A percentile compares a stretch with the other conserved stretches of the same genome.
Evolutionary conservation across 2,797 vertebrate species (phyloP).

Genomic region (Nyctalus aviator): DNA sequence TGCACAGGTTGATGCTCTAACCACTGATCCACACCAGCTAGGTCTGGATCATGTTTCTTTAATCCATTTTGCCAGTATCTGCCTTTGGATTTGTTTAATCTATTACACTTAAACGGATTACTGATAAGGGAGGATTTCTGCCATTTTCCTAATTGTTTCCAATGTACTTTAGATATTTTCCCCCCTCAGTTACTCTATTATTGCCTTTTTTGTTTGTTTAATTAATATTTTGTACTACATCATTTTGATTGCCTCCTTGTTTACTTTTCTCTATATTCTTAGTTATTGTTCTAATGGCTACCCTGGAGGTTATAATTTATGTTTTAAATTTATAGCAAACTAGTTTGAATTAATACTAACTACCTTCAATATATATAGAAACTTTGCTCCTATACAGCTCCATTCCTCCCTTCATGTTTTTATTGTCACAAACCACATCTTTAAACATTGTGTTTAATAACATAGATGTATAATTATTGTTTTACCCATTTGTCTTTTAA

Average conservation of each 20-base stretch:
- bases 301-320: neutral
- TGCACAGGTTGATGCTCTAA: neutral
- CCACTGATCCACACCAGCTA: neutral
- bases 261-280: neutral
- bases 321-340: neutral
- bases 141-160: neutral
- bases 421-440: neutral
- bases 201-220: neutral
- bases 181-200: neutral
- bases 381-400: neutral
- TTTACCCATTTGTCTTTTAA: conserved; percentile 23
- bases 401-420: neutral
- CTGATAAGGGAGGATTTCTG: neutral
- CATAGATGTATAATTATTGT: conserved; percentile 10
- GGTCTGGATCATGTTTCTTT: neutral
- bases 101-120: conserved; percentile 16
- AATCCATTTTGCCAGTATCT: neutral
- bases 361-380: neutral
- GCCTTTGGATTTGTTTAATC: neutral
- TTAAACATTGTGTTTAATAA: conserved; percentile 16
- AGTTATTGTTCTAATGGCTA: conserved; percentile 37
- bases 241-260: conserved; percentile 20
- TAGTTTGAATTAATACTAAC: neutral
- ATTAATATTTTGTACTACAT: neutral
- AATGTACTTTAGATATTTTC: neutral